These are phyloP conservation scores for Toxotes chatareus DNA, from an alignment of 2,113 vertebrate genomes.

Conservation along the genomic window DNA sequence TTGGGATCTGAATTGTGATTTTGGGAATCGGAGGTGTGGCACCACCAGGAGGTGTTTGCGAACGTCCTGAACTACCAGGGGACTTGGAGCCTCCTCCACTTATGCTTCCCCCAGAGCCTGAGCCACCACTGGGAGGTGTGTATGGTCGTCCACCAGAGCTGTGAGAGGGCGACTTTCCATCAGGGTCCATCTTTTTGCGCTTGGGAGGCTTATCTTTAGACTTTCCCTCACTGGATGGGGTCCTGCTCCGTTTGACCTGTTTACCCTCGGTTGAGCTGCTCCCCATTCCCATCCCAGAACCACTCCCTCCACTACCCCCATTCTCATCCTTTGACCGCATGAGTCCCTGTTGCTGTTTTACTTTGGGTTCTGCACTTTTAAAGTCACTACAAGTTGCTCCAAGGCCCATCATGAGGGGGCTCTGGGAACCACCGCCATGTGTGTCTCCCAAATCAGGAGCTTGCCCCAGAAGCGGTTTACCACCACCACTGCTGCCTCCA, in stretches of 20 bases:
- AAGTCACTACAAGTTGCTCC: constrained; percentile 68
- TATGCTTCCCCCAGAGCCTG: constrained; percentile 86
- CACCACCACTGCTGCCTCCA: constrained; percentile 79
- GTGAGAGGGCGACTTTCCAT: constrained; percentile 96
- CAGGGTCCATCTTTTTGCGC: constrained; percentile 93
- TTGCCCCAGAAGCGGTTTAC: constrained; percentile 84
- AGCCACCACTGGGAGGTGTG: constrained; percentile 93
- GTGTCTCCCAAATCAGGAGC: constrained; percentile 91
- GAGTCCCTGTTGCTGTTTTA: constrained; percentile 78
- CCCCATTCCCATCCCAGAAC: constrained; percentile 82
- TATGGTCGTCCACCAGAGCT: constrained; percentile 93
- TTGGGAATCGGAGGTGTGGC: constrained; percentile 97
- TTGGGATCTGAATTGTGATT: constrained; percentile 98
- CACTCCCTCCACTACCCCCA: constrained; percentile 84
- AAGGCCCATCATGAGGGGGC: constrained; percentile 88
- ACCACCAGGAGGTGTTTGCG: constrained; percentile 95
- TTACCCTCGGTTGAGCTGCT: constrained; percentile 88
- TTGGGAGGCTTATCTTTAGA: constrained; percentile 97
- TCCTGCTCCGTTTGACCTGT: constrained; percentile 94
- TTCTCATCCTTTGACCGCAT: constrained; percentile 85
- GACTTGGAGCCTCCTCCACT: constrained; percentile 95
- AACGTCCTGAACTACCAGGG: constrained; percentile 94
- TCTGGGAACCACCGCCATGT: constrained; percentile 89
- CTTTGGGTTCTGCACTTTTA: constrained; percentile 89
- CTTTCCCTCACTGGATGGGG: constrained; percentile 96